Conservation (phyloP, 2,113 vertebrate species). For the Hiodon tergisus region DNA sequence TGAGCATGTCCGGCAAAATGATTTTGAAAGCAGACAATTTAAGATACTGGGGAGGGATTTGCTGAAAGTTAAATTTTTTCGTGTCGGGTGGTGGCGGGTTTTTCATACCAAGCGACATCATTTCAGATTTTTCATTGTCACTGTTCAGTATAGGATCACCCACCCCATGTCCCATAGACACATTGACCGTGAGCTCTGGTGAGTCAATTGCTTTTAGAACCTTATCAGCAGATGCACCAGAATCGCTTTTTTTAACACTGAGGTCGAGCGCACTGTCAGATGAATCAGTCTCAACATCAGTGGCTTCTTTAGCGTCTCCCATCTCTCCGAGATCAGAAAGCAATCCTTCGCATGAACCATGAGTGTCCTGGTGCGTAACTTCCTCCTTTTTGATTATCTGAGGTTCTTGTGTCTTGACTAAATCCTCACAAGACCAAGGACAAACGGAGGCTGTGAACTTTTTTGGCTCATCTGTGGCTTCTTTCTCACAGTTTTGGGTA, state of each 20-base stretch:
- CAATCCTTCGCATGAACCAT: neutral
- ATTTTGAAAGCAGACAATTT: constrained; percentile 14
- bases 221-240: neutral
- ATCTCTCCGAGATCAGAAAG: neutral
- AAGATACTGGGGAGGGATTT: constrained; percentile 13
- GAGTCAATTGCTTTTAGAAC: neutral
- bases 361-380: neutral
- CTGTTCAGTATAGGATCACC: neutral
- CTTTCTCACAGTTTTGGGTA: constrained; percentile 28
- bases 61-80: constrained; percentile 7
- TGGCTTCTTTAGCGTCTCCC: neutral
- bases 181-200: neutral
- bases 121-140: neutral
- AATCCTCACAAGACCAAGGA: neutral
- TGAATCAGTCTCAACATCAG: neutral
- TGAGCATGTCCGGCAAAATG: neutral
- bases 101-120: neutral
- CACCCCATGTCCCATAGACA: too few relatives aligned
- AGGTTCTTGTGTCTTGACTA: neutral
- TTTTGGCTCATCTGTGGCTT: constrained; percentile 20
- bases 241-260: constrained; percentile 11
- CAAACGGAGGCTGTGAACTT: neutral
- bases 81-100: neutral
- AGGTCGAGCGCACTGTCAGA: constrained; percentile 16
- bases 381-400: constrained; percentile 13